Conservation (phyloP, 2,113 vertebrate species). For the Octodon degus region DNA sequence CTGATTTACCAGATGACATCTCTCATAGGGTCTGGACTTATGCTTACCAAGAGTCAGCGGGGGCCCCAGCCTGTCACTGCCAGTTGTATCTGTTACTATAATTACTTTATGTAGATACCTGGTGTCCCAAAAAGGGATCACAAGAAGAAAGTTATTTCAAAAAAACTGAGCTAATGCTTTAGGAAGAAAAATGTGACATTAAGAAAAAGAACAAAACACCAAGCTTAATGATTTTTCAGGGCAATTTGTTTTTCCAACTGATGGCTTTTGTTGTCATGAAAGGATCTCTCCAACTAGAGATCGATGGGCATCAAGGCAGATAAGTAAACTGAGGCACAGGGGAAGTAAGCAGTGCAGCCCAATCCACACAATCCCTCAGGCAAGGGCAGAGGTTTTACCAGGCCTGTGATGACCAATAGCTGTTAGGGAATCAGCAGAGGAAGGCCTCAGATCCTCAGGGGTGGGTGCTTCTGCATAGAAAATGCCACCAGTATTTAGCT, state of each 20-base stretch:
- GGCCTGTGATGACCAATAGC: rapidly evolving
- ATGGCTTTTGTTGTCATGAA: neutral
- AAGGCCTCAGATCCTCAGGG: neutral
- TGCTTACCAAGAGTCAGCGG: neutral
- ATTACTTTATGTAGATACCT: neutral
- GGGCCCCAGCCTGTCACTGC: neutral
- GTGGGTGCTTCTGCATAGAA: neutral
- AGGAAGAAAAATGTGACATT: neutral
- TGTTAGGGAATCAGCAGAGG: no score
- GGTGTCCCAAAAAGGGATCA: neutral
- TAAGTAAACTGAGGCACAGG: neutral
- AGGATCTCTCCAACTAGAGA: neutral
- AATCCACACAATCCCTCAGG: neutral
- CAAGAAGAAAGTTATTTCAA: neutral
- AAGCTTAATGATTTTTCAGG: neutral
- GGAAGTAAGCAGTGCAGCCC: neutral
- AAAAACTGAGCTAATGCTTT: neutral
- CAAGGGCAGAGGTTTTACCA: rapidly evolving
- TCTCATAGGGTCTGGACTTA: neutral
- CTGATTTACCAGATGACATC: neutral
- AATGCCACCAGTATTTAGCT: rapidly evolving
- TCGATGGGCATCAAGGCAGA: no score
- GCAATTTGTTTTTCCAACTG: neutral
- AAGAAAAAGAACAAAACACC: neutral
- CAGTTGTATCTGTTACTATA: neutral